These are phyloP conservation scores for Etheostoma perlongum DNA, from an alignment of 2,797 vertebrate species.

Conservation along the genomic window DNA sequence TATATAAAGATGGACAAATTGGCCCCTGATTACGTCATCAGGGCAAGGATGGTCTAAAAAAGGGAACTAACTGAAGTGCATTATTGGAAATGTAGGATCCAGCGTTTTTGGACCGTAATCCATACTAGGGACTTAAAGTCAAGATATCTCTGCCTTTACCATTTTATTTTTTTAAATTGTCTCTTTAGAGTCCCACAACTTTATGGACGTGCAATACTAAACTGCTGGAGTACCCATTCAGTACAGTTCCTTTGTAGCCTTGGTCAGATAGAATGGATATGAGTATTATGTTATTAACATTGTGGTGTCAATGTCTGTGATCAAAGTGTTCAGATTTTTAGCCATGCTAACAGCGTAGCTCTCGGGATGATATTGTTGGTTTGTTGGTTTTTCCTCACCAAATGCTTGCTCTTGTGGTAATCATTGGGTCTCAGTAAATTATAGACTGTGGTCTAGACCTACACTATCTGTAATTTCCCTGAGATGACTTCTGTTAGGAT, in stretches of 20 bases:
- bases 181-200: background rate
- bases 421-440: too few relatives aligned
- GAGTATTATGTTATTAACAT: background rate
- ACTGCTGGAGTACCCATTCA: background rate
- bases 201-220: background rate
- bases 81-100: slow-evolving; percentile 3
- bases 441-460: too few relatives aligned
- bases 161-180: background rate
- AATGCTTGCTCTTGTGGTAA: too few relatives aligned
- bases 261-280: background rate
- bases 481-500: too few relatives aligned
- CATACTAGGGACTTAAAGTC: too few relatives aligned
- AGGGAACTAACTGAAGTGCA: background rate
- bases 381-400: too few relatives aligned
- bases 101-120: too few relatives aligned
- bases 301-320: background rate
- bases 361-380: background rate
- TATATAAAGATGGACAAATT: background rate
- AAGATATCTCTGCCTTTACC: background rate
- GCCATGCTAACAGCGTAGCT: background rate
- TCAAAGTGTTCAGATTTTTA: background rate
- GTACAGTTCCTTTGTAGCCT: too few relatives aligned
- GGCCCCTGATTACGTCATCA: background rate
- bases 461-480: too few relatives aligned
- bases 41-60: background rate